Evolutionary conservation across 2,113 vertebrate species (phyloP).

Genomic region (Tonatia bakeri): DNA sequence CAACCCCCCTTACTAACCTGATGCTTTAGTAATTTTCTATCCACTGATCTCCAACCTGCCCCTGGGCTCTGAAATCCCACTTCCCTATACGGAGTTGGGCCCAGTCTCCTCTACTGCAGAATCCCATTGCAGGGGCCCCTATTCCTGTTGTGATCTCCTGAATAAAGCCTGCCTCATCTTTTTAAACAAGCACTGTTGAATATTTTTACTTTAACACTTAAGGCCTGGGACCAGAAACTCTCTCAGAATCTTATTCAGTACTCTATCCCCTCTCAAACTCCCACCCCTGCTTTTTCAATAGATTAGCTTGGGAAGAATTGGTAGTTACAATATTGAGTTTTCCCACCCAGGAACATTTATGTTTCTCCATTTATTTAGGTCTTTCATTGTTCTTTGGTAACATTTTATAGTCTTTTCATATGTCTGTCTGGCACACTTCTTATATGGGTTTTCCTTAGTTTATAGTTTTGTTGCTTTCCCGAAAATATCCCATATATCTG

Average conservation of each 20-base stretch:
- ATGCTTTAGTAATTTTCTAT: background rate
- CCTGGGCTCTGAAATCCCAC: background rate
- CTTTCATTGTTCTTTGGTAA: slow-evolving; percentile 44
- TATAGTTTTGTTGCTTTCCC: slow-evolving; percentile 40
- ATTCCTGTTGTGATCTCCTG: background rate
- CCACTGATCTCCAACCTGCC: background rate
- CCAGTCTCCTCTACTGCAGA: background rate
- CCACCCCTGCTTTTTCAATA: background rate
- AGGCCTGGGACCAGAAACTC: background rate
- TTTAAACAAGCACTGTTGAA: background rate
- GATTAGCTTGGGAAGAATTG: slow-evolving; percentile 40
- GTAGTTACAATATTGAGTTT: slow-evolving; percentile 55
- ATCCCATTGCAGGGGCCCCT: background rate
- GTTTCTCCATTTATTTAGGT: slow-evolving; percentile 41
- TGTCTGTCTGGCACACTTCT: slow-evolving; percentile 33
- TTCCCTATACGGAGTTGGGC: background rate
- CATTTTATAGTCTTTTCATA: slow-evolving; percentile 51
- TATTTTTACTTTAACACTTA: background rate
- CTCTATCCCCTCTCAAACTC: too few species aligned
- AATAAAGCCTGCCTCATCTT: background rate
- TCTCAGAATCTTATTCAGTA: background rate
- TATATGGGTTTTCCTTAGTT: slow-evolving; percentile 44
- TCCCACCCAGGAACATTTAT: background rate
- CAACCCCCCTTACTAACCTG: background rate
- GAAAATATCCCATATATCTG: slow-evolving; percentile 9